Evolutionary conservation across 1,140 invertebrate species (phyloP), one percentile per base, ranked within the genome.

Genomic region (Drosophila erecta): DNA sequence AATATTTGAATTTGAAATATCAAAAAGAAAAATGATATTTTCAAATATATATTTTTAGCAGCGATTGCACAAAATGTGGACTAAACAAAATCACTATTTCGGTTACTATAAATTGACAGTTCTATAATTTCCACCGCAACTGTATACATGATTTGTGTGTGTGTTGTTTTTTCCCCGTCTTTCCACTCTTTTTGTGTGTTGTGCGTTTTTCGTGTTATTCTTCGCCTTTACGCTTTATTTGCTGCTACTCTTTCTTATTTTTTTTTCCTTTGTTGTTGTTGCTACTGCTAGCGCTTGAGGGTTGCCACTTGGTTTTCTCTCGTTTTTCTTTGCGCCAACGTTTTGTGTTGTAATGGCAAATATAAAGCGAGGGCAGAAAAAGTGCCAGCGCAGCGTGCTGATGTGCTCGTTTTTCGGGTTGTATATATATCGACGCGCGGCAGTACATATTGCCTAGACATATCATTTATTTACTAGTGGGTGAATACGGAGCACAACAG

Each of bases 381-480:
- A 76, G 38, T 76, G 74, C 73, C 74, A 76, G 62, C 74, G 49
- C 73, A 76, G 73, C 72, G 59, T 47, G 66, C 41, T 40, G 64
- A 65, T 67, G 65, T 71, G 67, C 65, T 71, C 50, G 67, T 57
- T 71, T 71, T 76, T 76, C 71, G 57, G 60, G 61, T 76, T n/a
- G n/a, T 66, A 76, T 76, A 35, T 66, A 76, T 76, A 74, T 76
- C 35, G 55, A 62, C 49, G 60, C 64, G 35, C 27, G 60, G 53
- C 37, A 37, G 49, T 65, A 43, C 44, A 33, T 41, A 33, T 49
- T 22, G 15, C 27, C 20, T 47, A 46, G 40, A 12, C 47, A 53
- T 37, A 43, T 53, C 41, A 67, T 40, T 70, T 70, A 44, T 70
- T 47, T 47, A n/a, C 22, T 30, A 24, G 38, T 30, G 38, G 47